These are phyloP conservation scores for Cryptocephalus moraei DNA, from an alignment of 2,888 invertebrate species.

Conservation along the genomic window DNA sequence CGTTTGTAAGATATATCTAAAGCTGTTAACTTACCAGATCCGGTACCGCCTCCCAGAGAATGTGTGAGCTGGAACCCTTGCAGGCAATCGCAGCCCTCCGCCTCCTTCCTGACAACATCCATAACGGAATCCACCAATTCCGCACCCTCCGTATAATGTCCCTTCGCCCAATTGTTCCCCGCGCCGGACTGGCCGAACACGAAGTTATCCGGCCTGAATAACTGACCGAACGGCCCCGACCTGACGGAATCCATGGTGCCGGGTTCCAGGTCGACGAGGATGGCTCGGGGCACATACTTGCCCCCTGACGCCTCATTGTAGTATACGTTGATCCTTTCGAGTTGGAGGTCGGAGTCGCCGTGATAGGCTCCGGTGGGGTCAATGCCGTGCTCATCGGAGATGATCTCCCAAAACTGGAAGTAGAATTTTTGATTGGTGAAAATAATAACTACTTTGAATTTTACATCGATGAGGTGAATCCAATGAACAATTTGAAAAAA, in stretches of 20 bases:
- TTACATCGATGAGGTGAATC: no score
- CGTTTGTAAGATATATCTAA: no score
- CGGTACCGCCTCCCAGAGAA: slow-evolving; percentile 70
- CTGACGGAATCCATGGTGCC: slow-evolving; percentile 86
- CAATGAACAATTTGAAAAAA: no score
- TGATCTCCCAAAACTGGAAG: slow-evolving; percentile 90
- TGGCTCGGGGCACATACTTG: slow-evolving; percentile 69
- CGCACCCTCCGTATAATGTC: slow-evolving; percentile 86
- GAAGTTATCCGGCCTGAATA: slow-evolving; percentile 85
- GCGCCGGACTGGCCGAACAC: slow-evolving; percentile 62
- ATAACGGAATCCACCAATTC: slow-evolving; percentile 75
- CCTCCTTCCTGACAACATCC: slow-evolving; percentile 77
- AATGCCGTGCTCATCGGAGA: slow-evolving; percentile 90
- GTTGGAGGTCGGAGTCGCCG: slow-evolving; percentile 82
- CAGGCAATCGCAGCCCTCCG: slow-evolving; percentile 85
- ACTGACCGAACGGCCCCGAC: slow-evolving; percentile 72
- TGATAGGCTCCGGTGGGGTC: slow-evolving; percentile 84
- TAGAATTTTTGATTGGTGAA: no score
- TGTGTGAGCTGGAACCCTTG: slow-evolving; percentile 83
- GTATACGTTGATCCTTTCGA: slow-evolving; percentile 91
- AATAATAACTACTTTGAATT: no score
- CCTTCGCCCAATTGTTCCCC: slow-evolving; percentile 82
- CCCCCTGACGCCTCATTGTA: slow-evolving; percentile 82
- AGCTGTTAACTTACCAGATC: slow-evolving; percentile 50
- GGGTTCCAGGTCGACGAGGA: slow-evolving; percentile 66